A percentile compares a stretch with the other conserved stretches of the same genome.
Evolutionary conservation across 53 echinoderm and acorn worm species (phyloP).

Genomic region (Paracentrotus lividus): DNA sequence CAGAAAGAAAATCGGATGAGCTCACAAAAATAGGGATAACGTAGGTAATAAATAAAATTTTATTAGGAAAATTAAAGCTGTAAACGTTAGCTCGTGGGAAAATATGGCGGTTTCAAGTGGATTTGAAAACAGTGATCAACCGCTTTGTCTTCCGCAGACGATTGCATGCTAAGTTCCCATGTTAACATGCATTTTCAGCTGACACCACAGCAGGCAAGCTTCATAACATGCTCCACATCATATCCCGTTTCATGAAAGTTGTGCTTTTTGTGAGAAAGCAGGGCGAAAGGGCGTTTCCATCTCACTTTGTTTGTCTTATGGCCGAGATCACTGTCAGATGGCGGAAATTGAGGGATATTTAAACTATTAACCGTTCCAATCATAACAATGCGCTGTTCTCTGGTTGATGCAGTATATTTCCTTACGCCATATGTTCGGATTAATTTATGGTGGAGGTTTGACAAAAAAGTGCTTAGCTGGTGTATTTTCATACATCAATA

Average conservation of each 20-base stretch:
- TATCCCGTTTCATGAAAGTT: background rate
- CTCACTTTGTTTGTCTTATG: slow-evolving; percentile 10
- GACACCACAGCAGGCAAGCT: background rate
- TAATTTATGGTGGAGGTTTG: slow-evolving; percentile 6
- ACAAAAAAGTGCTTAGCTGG: slow-evolving; percentile 23
- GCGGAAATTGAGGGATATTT: slow-evolving; percentile 33
- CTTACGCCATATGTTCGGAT: background rate
- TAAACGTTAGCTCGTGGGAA: slow-evolving; percentile 64
- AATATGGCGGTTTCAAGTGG: slow-evolving; percentile 48
- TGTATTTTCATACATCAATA: background rate
- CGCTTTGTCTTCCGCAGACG: slow-evolving; percentile 3
- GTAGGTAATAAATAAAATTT: background rate
- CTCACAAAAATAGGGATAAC: background rate
- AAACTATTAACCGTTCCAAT: slow-evolving; percentile 50
- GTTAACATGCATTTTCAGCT: slow-evolving; percentile 46
- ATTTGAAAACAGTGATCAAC: slow-evolving; percentile 12
- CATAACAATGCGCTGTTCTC: background rate
- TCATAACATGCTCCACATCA: background rate
- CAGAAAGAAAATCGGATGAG: background rate
- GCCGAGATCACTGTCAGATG: slow-evolving; percentile 41
- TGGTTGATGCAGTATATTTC: background rate
- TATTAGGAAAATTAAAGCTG: slow-evolving; percentile 45
- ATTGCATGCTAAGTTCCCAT: background rate
- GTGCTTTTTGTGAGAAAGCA: background rate
- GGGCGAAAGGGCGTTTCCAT: background rate